Evolutionary conservation across 2,888 invertebrate genomes (phyloP).

Genomic region (Scaptomyza caliginosa): DNA sequence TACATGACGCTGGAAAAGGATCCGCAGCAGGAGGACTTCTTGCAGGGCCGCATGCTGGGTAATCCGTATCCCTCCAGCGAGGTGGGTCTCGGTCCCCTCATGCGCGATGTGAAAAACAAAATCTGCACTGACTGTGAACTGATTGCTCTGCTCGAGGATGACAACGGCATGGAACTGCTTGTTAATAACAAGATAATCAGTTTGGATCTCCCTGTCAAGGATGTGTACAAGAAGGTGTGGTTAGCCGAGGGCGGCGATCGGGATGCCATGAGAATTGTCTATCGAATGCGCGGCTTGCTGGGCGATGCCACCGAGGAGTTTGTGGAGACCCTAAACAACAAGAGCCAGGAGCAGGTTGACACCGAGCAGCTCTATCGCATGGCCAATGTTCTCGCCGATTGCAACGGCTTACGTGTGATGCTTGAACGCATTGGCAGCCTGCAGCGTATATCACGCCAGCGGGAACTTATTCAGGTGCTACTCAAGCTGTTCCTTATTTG

Average conservation of each 20-base stretch:
- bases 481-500: slow-evolving; percentile 95
- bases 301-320: slow-evolving; percentile 99
- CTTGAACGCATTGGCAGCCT: slow-evolving; percentile 93
- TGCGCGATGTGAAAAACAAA: slow-evolving; percentile 99
- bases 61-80: slow-evolving; percentile 98
- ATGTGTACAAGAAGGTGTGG: slow-evolving; percentile 94
- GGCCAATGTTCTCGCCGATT: slow-evolving; percentile 93
- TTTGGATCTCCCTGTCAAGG: slow-evolving; percentile 97
- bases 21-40: slow-evolving; percentile 99
- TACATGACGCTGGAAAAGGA: slow-evolving; percentile 98
- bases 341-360: slow-evolving; percentile 93
- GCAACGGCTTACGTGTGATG: slow-evolving; percentile 91
- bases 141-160: slow-evolving; percentile 98
- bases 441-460: slow-evolving; percentile 93
- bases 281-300: slow-evolving; percentile 97
- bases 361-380: slow-evolving; percentile 97
- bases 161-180: slow-evolving; percentile 98
- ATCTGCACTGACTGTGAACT: slow-evolving; percentile 99
- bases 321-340: slow-evolving; percentile 95
- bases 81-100: slow-evolving; percentile 96
- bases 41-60: slow-evolving; percentile 97
- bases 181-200: slow-evolving; percentile 99
- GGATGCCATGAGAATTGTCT: slow-evolving; percentile 98
- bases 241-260: slow-evolving; percentile 94
- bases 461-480: slow-evolving; percentile 94